These are phyloP conservation scores for Garra rufa DNA, from an alignment of 2,113 vertebrate species.

Conservation along the genomic window DNA sequence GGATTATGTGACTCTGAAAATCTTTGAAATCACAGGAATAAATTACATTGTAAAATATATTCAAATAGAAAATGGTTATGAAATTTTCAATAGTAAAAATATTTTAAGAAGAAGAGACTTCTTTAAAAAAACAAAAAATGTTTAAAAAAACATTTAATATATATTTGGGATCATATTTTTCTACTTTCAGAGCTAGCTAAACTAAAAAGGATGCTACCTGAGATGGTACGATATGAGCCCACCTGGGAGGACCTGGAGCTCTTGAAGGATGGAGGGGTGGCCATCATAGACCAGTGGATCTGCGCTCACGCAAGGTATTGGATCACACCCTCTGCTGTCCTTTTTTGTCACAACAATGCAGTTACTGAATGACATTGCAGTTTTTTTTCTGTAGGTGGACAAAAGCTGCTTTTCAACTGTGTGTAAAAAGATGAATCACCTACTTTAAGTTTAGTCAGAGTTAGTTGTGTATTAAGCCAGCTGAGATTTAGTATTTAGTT, in stretches of 20 bases:
- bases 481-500: background rate
- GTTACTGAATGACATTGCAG: background rate
- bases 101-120: too few relatives aligned
- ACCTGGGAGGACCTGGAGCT: slow-evolving; percentile 85
- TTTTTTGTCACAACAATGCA: background rate
- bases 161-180: background rate
- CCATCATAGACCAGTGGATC: slow-evolving; percentile 98
- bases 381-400: background rate
- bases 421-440: background rate
- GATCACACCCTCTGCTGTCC: background rate
- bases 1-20: too few relatives aligned
- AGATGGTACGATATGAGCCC: slow-evolving; percentile 88
- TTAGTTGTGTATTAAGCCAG: background rate
- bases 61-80: too few relatives aligned
- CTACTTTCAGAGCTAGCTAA: slow-evolving; percentile 79
- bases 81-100: too few relatives aligned
- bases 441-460: background rate
- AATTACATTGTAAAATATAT: background rate
- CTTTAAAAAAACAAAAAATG: too few relatives aligned
- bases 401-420: background rate
- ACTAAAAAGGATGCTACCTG: slow-evolving; percentile 83
- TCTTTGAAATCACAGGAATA: background rate
- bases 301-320: slow-evolving; percentile 90
- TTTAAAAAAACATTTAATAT: too few relatives aligned
- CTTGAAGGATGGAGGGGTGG: slow-evolving; percentile 91